Evolutionary conservation across 2,888 invertebrate species (phyloP).

Genomic region (Diogma glabrata): DNA sequence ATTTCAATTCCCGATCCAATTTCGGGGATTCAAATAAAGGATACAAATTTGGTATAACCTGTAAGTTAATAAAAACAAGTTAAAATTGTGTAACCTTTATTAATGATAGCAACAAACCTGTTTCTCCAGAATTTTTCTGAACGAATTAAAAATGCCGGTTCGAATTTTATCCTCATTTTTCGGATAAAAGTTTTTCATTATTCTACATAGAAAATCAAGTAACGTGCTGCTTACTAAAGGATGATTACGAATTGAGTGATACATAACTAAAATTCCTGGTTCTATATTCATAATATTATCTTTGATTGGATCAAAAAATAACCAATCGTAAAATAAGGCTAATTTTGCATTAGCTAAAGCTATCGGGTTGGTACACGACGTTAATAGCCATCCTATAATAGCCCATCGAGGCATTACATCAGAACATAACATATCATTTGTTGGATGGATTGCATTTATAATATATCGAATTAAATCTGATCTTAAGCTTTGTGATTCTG

Average conservation of each 20-base stretch:
- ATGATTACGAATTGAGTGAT: conserved; percentile 52
- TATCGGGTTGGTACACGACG: conserved; percentile 52
- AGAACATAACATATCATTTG: conserved; percentile 54
- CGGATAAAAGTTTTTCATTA: conserved; percentile 37
- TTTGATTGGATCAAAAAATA: conserved; percentile 52
- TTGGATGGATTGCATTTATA: conserved; percentile 55
- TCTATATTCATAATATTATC: conserved; percentile 63
- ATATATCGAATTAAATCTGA: conserved; percentile 59
- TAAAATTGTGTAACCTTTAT: conserved; percentile 14
- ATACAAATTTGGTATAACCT: conserved; percentile 49
- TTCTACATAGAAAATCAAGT: conserved; percentile 56
- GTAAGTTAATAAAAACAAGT: conserved; percentile 6
- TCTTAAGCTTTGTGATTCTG: conserved; percentile 53
- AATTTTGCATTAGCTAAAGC: conserved; percentile 55
- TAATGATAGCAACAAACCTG: conserved; percentile 45
- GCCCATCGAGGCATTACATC: conserved; percentile 61
- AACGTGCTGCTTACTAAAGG: conserved; percentile 52
- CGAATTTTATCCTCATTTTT: conserved; percentile 36
- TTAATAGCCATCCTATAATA: conserved; percentile 56
- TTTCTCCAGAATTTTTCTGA: conserved; percentile 45
- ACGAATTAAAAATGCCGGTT: conserved; percentile 37
- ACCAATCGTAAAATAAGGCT: conserved; percentile 58
- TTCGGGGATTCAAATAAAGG: conserved; percentile 46
- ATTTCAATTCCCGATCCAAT: conserved; percentile 50
- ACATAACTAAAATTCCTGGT: conserved; percentile 58